Conservation (phyloP, 2,888 invertebrate species). For the Nasonovia ribisnigri region DNA sequence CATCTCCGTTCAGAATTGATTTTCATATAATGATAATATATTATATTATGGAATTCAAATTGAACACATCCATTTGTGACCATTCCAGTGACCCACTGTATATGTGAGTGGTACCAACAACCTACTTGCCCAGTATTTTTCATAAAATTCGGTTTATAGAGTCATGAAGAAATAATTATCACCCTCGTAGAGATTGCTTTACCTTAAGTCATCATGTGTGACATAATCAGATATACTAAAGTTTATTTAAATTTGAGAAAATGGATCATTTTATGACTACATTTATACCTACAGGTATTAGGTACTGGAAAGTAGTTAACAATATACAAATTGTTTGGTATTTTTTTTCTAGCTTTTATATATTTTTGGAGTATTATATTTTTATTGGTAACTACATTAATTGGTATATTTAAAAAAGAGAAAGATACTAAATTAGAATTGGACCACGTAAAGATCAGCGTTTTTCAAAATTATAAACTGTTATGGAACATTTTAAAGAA, state of each 20-base stretch:
- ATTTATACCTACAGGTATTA: background rate
- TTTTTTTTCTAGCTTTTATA: conserved; percentile 80
- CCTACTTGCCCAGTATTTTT: background rate
- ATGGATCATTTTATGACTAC: background rate
- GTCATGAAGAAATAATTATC: no score
- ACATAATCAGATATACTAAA: background rate
- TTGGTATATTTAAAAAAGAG: conserved; percentile 68
- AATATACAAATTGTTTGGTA: background rate
- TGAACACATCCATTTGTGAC: no score
- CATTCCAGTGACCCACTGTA: no score
- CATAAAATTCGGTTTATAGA: background rate
- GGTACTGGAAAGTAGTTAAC: background rate
- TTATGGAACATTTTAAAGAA: conserved; percentile 86
- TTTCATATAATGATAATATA: no score
- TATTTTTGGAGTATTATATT: conserved; percentile 96
- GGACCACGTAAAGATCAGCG: conserved; percentile 64
- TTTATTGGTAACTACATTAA: conserved; percentile 86
- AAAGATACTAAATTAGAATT: conserved; percentile 40
- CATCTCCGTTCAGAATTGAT: no score
- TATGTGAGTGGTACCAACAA: no score
- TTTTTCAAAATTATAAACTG: conserved; percentile 82
- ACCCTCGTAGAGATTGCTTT: no score
- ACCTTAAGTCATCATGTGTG: background rate
- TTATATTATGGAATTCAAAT: no score
- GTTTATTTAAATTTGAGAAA: background rate